A percentile compares a stretch with the other conserved stretches of the same genome.
Evolutionary conservation across 1,140 invertebrate species (phyloP).

Genomic region (Nasonia vitripennis): DNA sequence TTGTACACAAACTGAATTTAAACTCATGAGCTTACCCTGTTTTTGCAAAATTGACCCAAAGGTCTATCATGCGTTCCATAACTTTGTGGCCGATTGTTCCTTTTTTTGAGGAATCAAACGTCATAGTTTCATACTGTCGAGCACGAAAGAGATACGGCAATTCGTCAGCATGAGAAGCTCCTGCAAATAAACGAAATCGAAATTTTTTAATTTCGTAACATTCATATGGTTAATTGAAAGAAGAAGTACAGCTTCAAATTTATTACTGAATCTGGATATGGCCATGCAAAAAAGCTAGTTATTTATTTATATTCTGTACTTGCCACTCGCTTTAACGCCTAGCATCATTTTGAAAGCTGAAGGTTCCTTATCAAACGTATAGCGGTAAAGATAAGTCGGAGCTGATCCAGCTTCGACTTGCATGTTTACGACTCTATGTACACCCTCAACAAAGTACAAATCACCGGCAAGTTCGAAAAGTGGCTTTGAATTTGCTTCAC

Average conservation of each 20-base stretch:
- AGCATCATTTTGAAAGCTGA: neutral
- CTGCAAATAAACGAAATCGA: slow-evolving; percentile 41
- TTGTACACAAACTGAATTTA: neutral
- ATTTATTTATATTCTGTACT: neutral
- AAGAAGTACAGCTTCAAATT: neutral
- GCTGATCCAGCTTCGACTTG: slow-evolving; percentile 60
- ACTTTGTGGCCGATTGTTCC: neutral
- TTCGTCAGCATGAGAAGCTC: slow-evolving; percentile 62
- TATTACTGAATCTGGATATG: neutral
- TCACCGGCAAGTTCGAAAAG: slow-evolving; percentile 71
- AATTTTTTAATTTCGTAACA: neutral
- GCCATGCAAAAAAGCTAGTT: too few species aligned
- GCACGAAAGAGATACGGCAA: slow-evolving; percentile 55
- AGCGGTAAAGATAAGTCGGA: slow-evolving; percentile 74
- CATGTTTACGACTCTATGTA: slow-evolving; percentile 68
- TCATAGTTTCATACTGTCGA: neutral
- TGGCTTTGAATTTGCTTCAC: slow-evolving; percentile 57
- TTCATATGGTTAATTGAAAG: neutral
- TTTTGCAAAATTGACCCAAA: slow-evolving; percentile 51
- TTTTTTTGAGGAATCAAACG: neutral
- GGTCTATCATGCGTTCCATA: slow-evolving; percentile 38
- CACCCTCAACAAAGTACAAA: slow-evolving; percentile 68
- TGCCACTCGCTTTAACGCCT: neutral
- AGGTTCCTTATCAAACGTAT: slow-evolving; percentile 65
- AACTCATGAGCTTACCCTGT: slow-evolving; percentile 59